Conservation (phyloP, 2,797 vertebrate species). For the Nyctibius grandis region DNA sequence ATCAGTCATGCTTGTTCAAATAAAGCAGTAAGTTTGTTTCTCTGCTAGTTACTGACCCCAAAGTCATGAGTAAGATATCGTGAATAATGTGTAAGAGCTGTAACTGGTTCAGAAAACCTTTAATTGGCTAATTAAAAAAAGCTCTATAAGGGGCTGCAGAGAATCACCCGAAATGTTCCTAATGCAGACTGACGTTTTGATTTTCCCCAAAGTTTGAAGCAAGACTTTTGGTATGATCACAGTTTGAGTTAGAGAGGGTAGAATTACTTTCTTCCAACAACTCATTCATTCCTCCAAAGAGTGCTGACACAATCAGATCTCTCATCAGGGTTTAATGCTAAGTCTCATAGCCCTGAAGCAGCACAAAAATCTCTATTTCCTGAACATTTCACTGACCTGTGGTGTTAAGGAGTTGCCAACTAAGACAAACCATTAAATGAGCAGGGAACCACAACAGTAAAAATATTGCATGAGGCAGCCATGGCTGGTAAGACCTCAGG, state of each 20-base stretch:
- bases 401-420: constrained; percentile 10
- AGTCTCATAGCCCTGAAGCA: constrained; percentile 24
- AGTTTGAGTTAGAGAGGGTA: constrained; percentile 24
- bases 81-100: constrained; percentile 46
- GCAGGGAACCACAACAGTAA: constrained; percentile 46
- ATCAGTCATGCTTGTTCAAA: constrained; percentile 32
- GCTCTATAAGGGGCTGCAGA: constrained; percentile 46
- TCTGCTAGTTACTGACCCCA: constrained; percentile 3
- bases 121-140: constrained; percentile 60
- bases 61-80: constrained; percentile 53
- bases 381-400: not conserved
- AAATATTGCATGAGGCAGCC: not conserved
- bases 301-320: constrained; percentile 42
- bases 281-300: constrained; percentile 22
- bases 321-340: constrained; percentile 14
- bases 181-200: constrained; percentile 54
- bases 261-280: constrained; percentile 50
- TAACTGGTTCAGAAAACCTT: constrained; percentile 47
- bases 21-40: constrained; percentile 29
- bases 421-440: constrained; percentile 28
- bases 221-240: constrained; percentile 19
- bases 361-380: constrained; percentile 33
- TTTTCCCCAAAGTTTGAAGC: constrained; percentile 30
- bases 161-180: constrained; percentile 43
- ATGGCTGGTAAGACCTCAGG: not conserved